phyloP scores from a whole-genome alignment of 2,113 vertebrate species.

The Salminus brasiliensis region DNA sequence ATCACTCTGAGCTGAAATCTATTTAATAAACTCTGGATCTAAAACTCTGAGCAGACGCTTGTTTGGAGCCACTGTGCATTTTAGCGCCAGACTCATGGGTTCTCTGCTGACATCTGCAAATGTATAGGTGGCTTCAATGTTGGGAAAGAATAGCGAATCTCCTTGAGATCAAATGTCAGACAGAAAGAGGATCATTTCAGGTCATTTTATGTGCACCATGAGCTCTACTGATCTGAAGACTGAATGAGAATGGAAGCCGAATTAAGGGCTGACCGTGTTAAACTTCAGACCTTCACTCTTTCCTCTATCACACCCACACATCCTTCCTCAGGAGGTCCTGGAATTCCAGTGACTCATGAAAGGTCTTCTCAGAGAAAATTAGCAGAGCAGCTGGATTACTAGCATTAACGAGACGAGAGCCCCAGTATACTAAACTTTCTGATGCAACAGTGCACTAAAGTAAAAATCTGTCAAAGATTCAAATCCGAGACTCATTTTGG shows the following conservation, averaged over 20 bases:
- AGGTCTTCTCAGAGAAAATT: no score
- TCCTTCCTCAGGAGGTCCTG: neutral
- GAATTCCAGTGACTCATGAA: conserved; percentile 11
- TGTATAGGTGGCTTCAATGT: conserved; percentile 9
- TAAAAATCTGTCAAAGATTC: no score
- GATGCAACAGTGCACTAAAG: no score
- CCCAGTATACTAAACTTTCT: no score
- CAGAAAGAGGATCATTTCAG: conserved; percentile 10
- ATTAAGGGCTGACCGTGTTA: neutral
- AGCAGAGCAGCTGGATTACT: no score
- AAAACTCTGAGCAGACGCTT: neutral
- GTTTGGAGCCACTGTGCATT: neutral
- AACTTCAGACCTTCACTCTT: conserved; percentile 12
- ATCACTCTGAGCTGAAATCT: neutral
- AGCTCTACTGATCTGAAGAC: no score
- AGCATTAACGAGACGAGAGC: conserved; percentile 4
- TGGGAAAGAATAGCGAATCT: neutral
- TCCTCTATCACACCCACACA: conserved; percentile 39
- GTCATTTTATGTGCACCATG: neutral
- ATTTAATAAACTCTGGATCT: neutral
- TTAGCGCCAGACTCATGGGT: neutral
- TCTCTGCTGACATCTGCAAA: neutral
- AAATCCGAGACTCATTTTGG: no score
- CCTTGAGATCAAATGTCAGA: conserved; percentile 19
- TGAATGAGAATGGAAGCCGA: conserved; percentile 8